Base-by-base conservation (phyloP, 2,888 invertebrate genomes). In the Cryptophagus acutangulus region DNA sequence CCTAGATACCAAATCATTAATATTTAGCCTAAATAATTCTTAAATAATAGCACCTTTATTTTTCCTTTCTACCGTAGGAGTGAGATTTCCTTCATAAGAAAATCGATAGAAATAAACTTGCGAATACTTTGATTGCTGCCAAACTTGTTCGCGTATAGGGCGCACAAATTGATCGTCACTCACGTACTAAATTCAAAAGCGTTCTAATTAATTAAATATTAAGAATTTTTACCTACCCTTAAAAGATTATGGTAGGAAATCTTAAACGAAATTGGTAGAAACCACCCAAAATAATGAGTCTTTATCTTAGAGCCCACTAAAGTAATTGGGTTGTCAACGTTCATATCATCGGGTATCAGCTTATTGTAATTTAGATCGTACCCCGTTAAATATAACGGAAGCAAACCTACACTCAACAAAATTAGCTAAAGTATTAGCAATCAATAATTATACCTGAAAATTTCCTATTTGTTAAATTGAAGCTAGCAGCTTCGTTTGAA, bases 131-230 rank as follows among this genome's bases (percentile, higher is more conserved):
- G 24, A 20, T n/a, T n/a, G n/a, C n/a, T 8, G n/a, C n/a, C n/a
- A 8, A 20, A 20, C 24, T 6, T 8, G n/a, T 20, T 20, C 24
- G 6, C n/a, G 24, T 6, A 20, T 20, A n/a, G 24, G 24, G n/a
- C 24, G 24, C n/a, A 20, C 24, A 20, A 20, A 20, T n/a, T 20
- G 24, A n/a, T 20, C 24, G n/a, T 20, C 24, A 20, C 24, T 20
- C 6, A 20, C 24, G n/a, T 8, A 20, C 24, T 20, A n/a, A 20
- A 20, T n/a, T n/a, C n/a, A n/a, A n/a, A n/a, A n/a, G n/a, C n/a
- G n/a, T n/a, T n/a, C n/a, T n/a, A n/a, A n/a, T n/a, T n/a, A n/a
- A n/a, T n/a, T n/a, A n/a, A n/a, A n/a, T n/a, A n/a, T n/a, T n/a
- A n/a, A n/a, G n/a, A n/a, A n/a, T n/a, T n/a, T n/a, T n/a, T n/a